phyloP scores from a whole-genome alignment of 2,797 vertebrate genomes.

The Argentina silus region DNA sequence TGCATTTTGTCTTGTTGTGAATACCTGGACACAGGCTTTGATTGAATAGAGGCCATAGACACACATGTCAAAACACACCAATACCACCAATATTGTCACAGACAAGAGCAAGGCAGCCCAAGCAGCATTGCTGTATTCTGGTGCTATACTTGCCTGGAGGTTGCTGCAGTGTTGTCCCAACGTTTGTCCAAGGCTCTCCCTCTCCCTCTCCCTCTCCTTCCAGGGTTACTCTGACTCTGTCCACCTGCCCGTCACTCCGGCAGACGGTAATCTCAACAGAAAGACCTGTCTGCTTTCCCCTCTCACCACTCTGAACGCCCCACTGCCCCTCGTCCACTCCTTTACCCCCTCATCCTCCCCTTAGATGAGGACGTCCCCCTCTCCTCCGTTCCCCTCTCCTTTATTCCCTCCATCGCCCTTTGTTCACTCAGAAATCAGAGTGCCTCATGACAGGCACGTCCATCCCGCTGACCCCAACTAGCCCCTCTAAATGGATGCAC shows the following conservation, averaged over 20 bases:
- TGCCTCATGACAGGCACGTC: slow-evolving; percentile 6
- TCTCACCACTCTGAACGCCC: slow-evolving; percentile 20
- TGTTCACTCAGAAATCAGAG: slow-evolving; percentile 28
- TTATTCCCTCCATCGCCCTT: neutral
- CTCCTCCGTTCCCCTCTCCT: neutral
- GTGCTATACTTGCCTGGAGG: neutral
- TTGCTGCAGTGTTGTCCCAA: neutral
- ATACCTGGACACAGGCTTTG: neutral
- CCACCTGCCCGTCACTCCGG: slow-evolving; percentile 9
- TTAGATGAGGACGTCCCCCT: slow-evolving; percentile 11
- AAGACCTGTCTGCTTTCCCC: neutral
- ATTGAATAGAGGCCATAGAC: too few species aligned
- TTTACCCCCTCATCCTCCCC: slow-evolving; percentile 18
- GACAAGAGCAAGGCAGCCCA: neutral
- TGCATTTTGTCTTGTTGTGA: too few species aligned
- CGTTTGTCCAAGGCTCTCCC: neutral
- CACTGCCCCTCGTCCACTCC: slow-evolving; percentile 15
- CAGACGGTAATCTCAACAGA: slow-evolving; percentile 22
- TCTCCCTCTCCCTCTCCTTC: neutral
- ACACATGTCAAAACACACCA: too few species aligned
- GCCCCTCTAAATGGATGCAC: slow-evolving; percentile 34
- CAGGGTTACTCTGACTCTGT: neutral
- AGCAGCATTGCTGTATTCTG: neutral
- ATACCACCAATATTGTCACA: neutral
- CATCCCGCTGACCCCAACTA: slow-evolving; percentile 1